phyloP scores from a whole-genome alignment of 2,797 vertebrate genomes.

The Lemur catta region DNA sequence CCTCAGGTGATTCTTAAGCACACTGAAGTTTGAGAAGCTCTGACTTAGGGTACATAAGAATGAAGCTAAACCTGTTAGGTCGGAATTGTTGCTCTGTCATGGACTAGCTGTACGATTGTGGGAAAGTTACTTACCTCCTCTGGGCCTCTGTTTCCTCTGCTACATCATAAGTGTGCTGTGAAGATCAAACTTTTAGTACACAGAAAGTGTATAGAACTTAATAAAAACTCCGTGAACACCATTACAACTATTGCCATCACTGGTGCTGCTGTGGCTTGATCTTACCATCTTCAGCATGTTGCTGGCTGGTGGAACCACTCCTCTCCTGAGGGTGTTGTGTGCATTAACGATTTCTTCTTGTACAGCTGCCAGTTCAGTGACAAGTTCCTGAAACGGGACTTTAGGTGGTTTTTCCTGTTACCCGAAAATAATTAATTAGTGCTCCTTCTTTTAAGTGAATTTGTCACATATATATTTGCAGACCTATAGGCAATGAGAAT shows the following conservation, averaged over 20 bases:
- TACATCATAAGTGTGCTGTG: neutral
- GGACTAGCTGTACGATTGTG: neutral
- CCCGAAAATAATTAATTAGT: constrained; percentile 35
- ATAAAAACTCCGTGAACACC: neutral
- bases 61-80: neutral
- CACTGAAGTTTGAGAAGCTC: neutral
- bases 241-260: neutral
- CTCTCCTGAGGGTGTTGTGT: constrained; percentile 78
- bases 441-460: neutral
- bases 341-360: constrained; percentile 73
- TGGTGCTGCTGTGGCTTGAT: neutral
- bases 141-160: neutral
- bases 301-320: constrained; percentile 73
- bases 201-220: neutral
- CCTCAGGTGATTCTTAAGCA: neutral
- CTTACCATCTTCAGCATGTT: constrained; percentile 84
- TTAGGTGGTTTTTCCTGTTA: neutral
- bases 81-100: neutral
- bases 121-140: neutral
- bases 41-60: neutral
- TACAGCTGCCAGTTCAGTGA: neutral
- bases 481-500: neutral
- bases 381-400: neutral
- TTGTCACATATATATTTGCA: neutral
- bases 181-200: neutral